Conservation (phyloP, 1,140 invertebrate species). For the Cydia fagiglandana region DNA sequence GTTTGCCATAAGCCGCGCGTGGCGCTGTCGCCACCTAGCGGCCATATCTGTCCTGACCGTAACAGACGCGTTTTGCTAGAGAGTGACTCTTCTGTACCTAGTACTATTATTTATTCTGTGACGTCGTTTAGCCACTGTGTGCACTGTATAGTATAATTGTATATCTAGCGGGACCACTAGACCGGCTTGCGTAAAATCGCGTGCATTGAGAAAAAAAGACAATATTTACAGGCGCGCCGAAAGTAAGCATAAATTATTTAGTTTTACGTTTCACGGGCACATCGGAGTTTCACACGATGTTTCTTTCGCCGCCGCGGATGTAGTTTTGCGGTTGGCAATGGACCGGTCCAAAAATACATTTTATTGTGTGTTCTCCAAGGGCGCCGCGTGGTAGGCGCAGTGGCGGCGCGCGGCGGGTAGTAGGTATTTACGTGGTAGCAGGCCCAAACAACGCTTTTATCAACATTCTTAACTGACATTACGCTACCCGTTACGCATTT, state of each 20-base stretch:
- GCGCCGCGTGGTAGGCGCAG: constrained; percentile 52
- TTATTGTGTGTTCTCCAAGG: constrained; percentile 68
- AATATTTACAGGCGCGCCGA: constrained; percentile 26
- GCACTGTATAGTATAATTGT: no score
- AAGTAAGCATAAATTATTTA: constrained; percentile 30
- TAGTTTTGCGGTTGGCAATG: constrained; percentile 70
- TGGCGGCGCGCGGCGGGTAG: constrained; percentile 34
- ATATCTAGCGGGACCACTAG: not conserved
- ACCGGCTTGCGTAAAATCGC: constrained; percentile 10
- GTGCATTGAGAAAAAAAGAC: constrained; percentile 2
- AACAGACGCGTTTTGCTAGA: no score
- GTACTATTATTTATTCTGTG: no score
- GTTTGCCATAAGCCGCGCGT: no score
- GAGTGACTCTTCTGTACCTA: no score
- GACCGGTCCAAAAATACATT: constrained; percentile 71
- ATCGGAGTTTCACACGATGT: constrained; percentile 49
- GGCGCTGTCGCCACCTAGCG: no score
- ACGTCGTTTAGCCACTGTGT: not conserved
- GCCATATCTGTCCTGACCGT: no score
- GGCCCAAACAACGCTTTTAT: constrained; percentile 24
- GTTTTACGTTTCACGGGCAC: constrained; percentile 18
- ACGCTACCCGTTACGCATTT: constrained; percentile 7
- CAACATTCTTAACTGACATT: constrained; percentile 16
- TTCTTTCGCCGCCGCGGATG: constrained; percentile 60
- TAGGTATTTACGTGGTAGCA: not conserved